phyloP scores from a whole-genome alignment of 2,113 vertebrate species.

The Condylura cristata region DNA sequence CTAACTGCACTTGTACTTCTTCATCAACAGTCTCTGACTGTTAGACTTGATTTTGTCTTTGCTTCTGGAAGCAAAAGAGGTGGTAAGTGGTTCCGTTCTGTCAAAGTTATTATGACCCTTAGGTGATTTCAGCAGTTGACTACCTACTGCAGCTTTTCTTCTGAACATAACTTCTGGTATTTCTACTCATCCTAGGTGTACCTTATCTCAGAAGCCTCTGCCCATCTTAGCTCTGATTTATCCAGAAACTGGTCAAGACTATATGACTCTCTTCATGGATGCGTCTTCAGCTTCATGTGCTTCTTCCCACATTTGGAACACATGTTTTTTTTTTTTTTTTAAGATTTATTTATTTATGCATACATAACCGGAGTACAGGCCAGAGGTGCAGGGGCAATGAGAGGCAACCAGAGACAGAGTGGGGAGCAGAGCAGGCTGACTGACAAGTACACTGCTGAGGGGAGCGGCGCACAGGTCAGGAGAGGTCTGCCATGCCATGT shows the following conservation, averaged over 20 bases:
- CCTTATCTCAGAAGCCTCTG: neutral
- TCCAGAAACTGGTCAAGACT: neutral
- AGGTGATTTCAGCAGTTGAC: neutral
- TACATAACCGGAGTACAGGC: no score
- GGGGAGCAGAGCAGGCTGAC: no score
- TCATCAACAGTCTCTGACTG: no score
- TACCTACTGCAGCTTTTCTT: neutral
- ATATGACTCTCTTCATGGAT: neutral
- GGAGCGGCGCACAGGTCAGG: no score
- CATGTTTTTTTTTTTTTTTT: no score
- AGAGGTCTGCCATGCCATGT: no score
- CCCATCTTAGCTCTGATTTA: neutral
- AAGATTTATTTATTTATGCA: no score
- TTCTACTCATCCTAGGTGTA: neutral
- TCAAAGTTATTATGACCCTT: neutral
- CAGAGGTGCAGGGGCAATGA: no score
- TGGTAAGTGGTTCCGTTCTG: neutral
- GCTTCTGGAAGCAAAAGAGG: neutral
- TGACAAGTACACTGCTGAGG: no score
- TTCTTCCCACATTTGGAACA: neutral
- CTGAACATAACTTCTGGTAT: neutral
- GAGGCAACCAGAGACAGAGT: no score
- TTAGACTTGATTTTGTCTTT: no score
- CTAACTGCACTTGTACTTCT: neutral
- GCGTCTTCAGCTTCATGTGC: neutral